A percentile compares a stretch with the other conserved stretches of the same genome.
phyloP scores from a whole-genome alignment of 2,113 vertebrate species.

The Naja naja region DNA sequence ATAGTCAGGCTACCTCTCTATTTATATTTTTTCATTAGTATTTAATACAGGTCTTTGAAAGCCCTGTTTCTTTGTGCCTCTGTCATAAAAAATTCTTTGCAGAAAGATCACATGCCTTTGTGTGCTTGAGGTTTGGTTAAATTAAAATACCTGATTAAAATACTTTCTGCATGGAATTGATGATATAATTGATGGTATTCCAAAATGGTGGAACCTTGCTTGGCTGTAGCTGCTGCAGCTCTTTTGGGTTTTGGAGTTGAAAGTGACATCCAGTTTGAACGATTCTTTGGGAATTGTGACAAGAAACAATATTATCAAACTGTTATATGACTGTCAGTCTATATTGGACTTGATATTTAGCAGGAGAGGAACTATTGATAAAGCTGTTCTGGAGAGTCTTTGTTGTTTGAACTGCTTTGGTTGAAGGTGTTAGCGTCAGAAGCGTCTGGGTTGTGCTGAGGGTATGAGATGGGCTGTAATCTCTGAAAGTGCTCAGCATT shows the following conservation, averaged over 20 bases:
- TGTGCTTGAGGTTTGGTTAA: not conserved
- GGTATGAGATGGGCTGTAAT: not conserved
- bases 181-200: not conserved
- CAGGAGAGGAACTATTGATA: not conserved
- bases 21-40: not conserved
- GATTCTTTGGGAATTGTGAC: not conserved
- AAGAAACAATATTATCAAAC: not conserved
- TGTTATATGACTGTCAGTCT: not conserved
- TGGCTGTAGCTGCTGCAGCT: not conserved
- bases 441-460: not conserved
- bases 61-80: not conserved
- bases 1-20: not conserved
- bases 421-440: not conserved
- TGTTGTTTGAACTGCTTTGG: not conserved
- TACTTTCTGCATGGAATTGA: not conserved
- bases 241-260: not conserved
- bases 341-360: not conserved
- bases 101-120: not conserved
- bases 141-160: not conserved
- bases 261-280: not conserved
- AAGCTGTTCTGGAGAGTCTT: not conserved
- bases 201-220: not conserved
- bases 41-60: slow-evolving; percentile 21
- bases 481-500: not conserved
- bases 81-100: slow-evolving; percentile 23